phyloP scores from a whole-genome alignment of 2,888 invertebrate genomes.

The Drosophila atroscutellata region DNA sequence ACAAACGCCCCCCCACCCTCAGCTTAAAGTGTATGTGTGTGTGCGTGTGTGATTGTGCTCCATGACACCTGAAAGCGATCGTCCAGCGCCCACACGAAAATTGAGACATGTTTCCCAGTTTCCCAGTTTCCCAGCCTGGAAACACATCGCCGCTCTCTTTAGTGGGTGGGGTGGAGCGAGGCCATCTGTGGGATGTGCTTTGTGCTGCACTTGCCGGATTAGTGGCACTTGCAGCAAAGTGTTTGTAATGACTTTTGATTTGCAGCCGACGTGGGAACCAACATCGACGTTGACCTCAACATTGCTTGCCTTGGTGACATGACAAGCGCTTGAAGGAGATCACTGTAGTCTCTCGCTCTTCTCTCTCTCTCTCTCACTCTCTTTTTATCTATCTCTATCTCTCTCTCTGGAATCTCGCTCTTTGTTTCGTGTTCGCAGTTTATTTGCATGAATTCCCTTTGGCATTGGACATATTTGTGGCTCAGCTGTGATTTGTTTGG shows the following conservation, averaged over 20 bases:
- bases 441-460: constrained; percentile 72
- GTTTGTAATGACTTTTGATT: constrained; percentile 80
- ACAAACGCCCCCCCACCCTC: constrained; percentile 41
- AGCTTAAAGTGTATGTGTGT: constrained; percentile 45
- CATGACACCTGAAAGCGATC: constrained; percentile 74
- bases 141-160: constrained; percentile 49
- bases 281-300: constrained; percentile 39
- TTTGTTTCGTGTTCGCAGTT: constrained; percentile 38
- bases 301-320: constrained; percentile 55
- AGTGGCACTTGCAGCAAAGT: constrained; percentile 69
- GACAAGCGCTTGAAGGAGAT: constrained; percentile 36
- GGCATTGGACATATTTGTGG: constrained; percentile 23
- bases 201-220: constrained; percentile 68
- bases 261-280: constrained; percentile 66
- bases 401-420: neutral
- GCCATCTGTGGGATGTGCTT: constrained; percentile 49
- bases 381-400: neutral
- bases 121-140: constrained; percentile 13
- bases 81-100: constrained; percentile 71
- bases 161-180: constrained; percentile 32
- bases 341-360: neutral
- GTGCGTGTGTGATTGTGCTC: constrained; percentile 11
- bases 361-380: neutral
- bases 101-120: constrained; percentile 56
- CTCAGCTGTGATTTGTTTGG: constrained; percentile 39